Evolutionary conservation across 2,113 vertebrate genomes (phyloP).

Genomic region (Gnathonemus longibarbis): DNA sequence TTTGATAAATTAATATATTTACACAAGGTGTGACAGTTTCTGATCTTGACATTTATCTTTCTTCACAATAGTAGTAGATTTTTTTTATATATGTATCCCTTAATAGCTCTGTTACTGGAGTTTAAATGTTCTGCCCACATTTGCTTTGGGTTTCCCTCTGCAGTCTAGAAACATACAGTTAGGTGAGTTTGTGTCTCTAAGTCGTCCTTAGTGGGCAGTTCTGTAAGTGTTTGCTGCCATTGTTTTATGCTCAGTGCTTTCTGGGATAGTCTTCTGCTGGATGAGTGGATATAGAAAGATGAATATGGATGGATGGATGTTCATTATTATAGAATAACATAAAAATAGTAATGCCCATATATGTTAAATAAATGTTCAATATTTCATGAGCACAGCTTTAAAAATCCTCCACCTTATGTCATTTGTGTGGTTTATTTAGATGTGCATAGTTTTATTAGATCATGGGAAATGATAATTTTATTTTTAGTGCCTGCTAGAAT

Average conservation of each 20-base stretch:
- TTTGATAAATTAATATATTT: neutral
- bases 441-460: neutral
- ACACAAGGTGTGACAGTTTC: neutral
- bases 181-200: neutral
- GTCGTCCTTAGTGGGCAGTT: neutral
- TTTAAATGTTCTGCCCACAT: neutral
- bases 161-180: neutral
- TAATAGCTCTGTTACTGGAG: neutral
- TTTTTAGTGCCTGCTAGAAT: neutral
- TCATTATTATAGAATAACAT: neutral
- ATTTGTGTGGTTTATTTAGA: neutral
- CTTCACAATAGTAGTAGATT: neutral
- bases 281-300: neutral
- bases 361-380: neutral
- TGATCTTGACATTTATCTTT: neutral
- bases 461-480: neutral
- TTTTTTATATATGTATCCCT: neutral
- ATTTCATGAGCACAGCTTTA: neutral
- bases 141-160: neutral
- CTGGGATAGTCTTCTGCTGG: neutral
- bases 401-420: neutral
- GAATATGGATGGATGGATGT: neutral
- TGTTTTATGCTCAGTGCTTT: neutral
- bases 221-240: neutral
- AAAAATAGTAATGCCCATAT: neutral